phyloP scores from a whole-genome alignment of 2,113 vertebrate genomes.

The Fregetta grallaria region DNA sequence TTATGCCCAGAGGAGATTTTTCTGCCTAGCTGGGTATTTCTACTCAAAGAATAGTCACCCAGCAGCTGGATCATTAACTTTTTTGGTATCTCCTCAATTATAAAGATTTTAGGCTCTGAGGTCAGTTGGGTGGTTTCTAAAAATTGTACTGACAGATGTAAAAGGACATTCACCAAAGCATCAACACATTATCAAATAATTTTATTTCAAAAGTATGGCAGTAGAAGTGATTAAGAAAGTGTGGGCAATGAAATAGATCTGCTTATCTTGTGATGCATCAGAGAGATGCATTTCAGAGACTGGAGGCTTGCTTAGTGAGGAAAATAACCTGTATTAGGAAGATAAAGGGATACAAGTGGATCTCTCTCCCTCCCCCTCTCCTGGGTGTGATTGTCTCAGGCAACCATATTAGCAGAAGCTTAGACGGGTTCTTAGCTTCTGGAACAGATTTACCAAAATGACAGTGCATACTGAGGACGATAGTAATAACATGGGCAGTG shows the following conservation, averaged over 20 bases:
- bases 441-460: conserved; percentile 49
- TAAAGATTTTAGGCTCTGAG: neutral
- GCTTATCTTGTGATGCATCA: neutral
- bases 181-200: neutral
- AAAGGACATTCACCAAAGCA: neutral
- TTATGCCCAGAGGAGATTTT: neutral
- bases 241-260: neutral
- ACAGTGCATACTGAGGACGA: neutral
- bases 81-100: neutral
- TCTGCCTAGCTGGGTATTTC: neutral
- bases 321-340: conserved; percentile 22
- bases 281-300: neutral
- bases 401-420: conserved; percentile 16
- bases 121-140: neutral
- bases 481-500: conserved; percentile 22
- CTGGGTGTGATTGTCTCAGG: conserved; percentile 26
- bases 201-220: neutral
- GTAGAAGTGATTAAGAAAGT: neutral
- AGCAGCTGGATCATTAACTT: neutral
- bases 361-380: neutral
- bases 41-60: neutral
- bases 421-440: neutral
- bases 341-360: neutral
- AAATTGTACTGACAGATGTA: neutral
- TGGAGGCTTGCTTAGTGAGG: neutral